Percentiles rank a stretch among this genome's conserved stretches.
These are phyloP conservation scores for Caprella mutica DNA, from an alignment of 2,888 invertebrate genomes.

Conservation along the genomic window DNA sequence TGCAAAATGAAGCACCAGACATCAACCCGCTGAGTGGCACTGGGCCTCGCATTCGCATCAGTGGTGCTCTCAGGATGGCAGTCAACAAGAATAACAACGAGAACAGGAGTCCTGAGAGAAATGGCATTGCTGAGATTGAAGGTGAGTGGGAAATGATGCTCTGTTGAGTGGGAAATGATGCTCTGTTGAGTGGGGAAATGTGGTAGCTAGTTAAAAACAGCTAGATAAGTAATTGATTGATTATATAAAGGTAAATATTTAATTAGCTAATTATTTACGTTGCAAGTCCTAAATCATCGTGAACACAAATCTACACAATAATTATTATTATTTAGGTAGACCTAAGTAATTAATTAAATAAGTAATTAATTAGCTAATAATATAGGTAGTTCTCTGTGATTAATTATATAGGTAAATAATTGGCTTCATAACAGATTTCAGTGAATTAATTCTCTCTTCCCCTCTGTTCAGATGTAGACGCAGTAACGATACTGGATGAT, in stretches of 20 bases:
- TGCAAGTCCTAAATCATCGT: not conserved
- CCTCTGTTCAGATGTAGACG: slow-evolving; percentile 2
- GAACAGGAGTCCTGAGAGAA: not conserved
- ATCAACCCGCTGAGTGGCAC: not conserved
- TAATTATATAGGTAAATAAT: too few species aligned
- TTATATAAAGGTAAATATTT: not conserved
- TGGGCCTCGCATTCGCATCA: slow-evolving; percentile 22
- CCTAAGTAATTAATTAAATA: too few species aligned
- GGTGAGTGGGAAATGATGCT: not conserved
- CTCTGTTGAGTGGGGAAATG: too few species aligned
- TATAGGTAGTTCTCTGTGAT: too few species aligned
- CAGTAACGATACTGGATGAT: not conserved
- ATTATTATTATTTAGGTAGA: not conserved
- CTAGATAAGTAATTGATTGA: too few species aligned
- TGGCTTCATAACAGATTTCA: too few species aligned
- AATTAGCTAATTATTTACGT: not conserved
- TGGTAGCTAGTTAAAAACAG: too few species aligned
- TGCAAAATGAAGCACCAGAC: slow-evolving; percentile 10
- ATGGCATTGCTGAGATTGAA: slow-evolving; percentile 6
- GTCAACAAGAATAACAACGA: not conserved
- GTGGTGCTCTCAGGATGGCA: slow-evolving; percentile 10
- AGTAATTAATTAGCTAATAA: too few species aligned
- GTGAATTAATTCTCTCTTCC: not conserved
- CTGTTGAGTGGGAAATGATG: too few species aligned
- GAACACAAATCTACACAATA: too few species aligned